Evolutionary conservation across 2,797 vertebrate species (phyloP), one percentile per base, ranked within the genome.

Genomic region (Choloepus didactylus): DNA sequence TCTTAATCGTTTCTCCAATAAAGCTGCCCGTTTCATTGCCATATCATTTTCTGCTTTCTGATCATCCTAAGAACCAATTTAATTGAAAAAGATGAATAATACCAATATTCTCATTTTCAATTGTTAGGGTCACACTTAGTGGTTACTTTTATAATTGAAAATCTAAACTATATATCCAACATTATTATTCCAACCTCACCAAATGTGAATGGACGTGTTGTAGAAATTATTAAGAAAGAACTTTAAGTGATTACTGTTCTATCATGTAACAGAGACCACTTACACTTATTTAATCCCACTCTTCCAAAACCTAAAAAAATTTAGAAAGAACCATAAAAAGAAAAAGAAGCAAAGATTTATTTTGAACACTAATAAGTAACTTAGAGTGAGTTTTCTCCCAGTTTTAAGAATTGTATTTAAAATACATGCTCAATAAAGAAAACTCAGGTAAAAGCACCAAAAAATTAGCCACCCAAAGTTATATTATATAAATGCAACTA

Each of bases 1-100:
- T 97, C 99, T 98, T 98, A 99, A 97, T 96, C 99, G 99, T 96
- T 99, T 99, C 98, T 99, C 99, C 98, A 99, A 29, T 96, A 99
- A 98, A 0, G 99, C 99, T 23, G 99, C 99, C 96, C 99, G 98
- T 96, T 99, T 99, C 98, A 99, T 98, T 29, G 99, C 99, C 99
- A 99, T 99, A 95, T 99, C 99, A 92, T 99, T 98, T 96, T 99
- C 99, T 46, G 99, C 99, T 97, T 99, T 99, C 96, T 99, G 99
- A 97, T 99, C 99, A 97, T 99, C 99, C 99, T 99, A 96, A 92
- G 83, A 87, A 92, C 66, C 0, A 44, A 93, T 97, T 66, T 97
- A 91, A 76, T 91, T 90, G 64, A 91, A 96, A 97, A 95, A n/a
- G n/a, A 92, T 29, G n/a, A 62, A 73, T 62, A 77, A 31, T 14